Evolutionary conservation across 1,140 invertebrate genomes (phyloP).

Genomic region (Ostrea edulis): DNA sequence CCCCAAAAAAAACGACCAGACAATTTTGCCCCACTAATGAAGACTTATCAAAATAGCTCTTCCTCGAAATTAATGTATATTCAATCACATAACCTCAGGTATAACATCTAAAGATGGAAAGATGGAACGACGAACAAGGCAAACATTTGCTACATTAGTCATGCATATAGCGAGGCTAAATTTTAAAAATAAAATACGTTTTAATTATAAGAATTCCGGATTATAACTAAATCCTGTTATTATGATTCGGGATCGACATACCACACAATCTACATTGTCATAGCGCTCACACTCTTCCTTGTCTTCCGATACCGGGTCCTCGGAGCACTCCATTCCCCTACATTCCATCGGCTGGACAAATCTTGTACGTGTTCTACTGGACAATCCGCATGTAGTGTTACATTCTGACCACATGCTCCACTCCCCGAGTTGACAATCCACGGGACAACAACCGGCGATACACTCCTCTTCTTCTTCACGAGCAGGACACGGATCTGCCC

Average conservation of each 20-base stretch:
- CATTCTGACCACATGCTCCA: slow-evolving; percentile 65
- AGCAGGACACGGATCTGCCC: slow-evolving; percentile 53
- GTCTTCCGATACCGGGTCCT: slow-evolving; percentile 50
- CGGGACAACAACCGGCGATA: slow-evolving; percentile 57
- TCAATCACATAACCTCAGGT: too few species aligned
- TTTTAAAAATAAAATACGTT: too few species aligned
- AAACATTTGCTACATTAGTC: too few species aligned
- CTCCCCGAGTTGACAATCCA: slow-evolving; percentile 61
- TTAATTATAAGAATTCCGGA: too few species aligned
- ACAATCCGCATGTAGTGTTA: slow-evolving; percentile 58
- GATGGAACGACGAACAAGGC: too few species aligned
- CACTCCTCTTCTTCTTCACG: slow-evolving; percentile 52
- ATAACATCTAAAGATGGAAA: too few species aligned
- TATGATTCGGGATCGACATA: slow-evolving; percentile 25
- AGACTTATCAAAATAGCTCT: too few species aligned
- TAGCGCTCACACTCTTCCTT: slow-evolving; percentile 61
- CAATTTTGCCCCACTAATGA: too few species aligned
- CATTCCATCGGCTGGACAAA: slow-evolving; percentile 63
- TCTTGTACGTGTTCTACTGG: slow-evolving; percentile 55
- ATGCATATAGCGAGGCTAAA: too few species aligned
- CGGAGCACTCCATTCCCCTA: slow-evolving; percentile 58
- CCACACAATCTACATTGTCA: slow-evolving; percentile 66
- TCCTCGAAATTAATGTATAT: too few species aligned
- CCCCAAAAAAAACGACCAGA: too few species aligned
- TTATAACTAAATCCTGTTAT: background rate